A percentile compares a stretch with the other conserved stretches of the same genome.
Evolutionary conservation across 2,888 invertebrate genomes (phyloP).

Genomic region (Coenonympha glycerion): DNA sequence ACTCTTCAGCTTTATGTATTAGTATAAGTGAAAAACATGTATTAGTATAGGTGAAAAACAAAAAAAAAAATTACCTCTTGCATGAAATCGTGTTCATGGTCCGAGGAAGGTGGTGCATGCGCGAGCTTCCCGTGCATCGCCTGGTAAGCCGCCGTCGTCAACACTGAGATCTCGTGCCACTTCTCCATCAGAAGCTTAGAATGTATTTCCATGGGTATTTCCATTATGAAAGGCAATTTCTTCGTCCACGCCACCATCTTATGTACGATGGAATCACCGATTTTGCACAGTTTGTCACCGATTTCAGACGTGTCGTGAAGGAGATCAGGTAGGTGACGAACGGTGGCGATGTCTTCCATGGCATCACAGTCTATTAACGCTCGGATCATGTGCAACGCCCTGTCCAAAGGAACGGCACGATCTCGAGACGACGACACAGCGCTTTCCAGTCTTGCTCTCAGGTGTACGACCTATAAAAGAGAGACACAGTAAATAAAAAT

Average conservation of each 20-base stretch:
- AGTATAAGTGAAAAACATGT: neutral
- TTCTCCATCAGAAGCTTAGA: conserved; percentile 97
- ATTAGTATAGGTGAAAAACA: neutral
- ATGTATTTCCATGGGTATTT: conserved; percentile 96
- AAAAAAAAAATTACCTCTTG: conserved; percentile 81
- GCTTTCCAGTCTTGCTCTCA: conserved; percentile 90
- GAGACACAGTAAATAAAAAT: conserved; percentile 2
- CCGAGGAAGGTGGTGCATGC: conserved; percentile 63
- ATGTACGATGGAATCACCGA: conserved; percentile 98
- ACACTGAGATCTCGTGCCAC: conserved; percentile 97
- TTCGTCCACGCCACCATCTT: conserved; percentile 99
- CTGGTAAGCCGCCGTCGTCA: conserved; percentile 95
- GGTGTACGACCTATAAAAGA: conserved; percentile 79
- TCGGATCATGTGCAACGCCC: conserved; percentile 91
- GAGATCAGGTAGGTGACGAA: conserved; percentile 91
- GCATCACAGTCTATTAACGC: conserved; percentile 97
- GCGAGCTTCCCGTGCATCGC: conserved; percentile 86
- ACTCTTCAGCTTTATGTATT: too few relatives aligned
- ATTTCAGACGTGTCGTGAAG: conserved; percentile 93
- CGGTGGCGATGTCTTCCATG: conserved; percentile 96
- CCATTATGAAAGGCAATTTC: conserved; percentile 96
- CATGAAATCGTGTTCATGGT: conserved; percentile 85
- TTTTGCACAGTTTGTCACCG: conserved; percentile 93
- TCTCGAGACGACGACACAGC: conserved; percentile 91
- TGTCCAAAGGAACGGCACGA: conserved; percentile 87